Evolutionary conservation across 2,113 vertebrate genomes (phyloP).

Genomic region (Brachionichthys hirsutus): DNA sequence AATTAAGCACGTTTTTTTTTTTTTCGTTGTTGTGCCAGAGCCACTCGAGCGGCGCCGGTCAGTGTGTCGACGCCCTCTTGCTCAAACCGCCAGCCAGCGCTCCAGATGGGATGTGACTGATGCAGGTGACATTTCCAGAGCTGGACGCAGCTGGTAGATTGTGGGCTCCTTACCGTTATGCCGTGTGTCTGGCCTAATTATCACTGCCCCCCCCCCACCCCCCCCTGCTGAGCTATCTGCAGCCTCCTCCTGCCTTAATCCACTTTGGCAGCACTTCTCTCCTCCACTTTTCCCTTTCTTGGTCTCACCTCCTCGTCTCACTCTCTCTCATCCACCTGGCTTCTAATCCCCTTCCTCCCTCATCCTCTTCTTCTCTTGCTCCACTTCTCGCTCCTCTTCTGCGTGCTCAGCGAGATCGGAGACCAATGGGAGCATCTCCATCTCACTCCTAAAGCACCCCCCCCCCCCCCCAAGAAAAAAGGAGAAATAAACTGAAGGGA

Average conservation of each 20-base stretch:
- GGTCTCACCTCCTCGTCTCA: slow-evolving; percentile 56
- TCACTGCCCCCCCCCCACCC: slow-evolving; percentile 17
- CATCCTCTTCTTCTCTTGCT: slow-evolving; percentile 27
- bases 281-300: slow-evolving; percentile 48
- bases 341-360: slow-evolving; percentile 28
- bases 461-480: slow-evolving; percentile 14
- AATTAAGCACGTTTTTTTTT: slow-evolving; percentile 34
- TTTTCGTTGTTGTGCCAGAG: slow-evolving; percentile 30
- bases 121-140: slow-evolving; percentile 57
- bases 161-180: slow-evolving; percentile 66
- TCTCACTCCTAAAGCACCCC: slow-evolving; percentile 30
- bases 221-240: slow-evolving; percentile 36
- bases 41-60: slow-evolving; percentile 44
- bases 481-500: background rate
- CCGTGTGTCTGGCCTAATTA: slow-evolving; percentile 74
- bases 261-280: slow-evolving; percentile 60
- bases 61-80: slow-evolving; percentile 18
- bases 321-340: slow-evolving; percentile 57
- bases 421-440: slow-evolving; percentile 55
- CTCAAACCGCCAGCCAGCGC: slow-evolving; percentile 13
- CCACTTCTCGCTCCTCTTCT: slow-evolving; percentile 50
- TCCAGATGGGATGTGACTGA: slow-evolving; percentile 66
- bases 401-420: slow-evolving; percentile 63
- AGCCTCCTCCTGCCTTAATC: slow-evolving; percentile 59
- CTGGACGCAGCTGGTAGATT: slow-evolving; percentile 71